Base-by-base conservation (phyloP, 2,888 invertebrate genomes). In the Oxystoma pomonae region DNA sequence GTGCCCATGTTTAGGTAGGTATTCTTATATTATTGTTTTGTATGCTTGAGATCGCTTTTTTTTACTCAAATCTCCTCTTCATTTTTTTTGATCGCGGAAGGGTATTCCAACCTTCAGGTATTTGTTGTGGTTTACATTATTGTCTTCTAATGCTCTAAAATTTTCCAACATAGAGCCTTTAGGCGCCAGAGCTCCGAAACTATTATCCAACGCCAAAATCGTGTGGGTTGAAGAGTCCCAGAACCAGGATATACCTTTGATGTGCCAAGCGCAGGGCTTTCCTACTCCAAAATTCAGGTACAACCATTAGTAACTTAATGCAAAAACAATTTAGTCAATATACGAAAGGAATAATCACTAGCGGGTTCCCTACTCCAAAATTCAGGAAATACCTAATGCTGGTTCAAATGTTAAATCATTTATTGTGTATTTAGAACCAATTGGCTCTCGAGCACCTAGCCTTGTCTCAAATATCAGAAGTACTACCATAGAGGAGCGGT, bases 231-330 rank as follows among this genome's bases (percentile, higher is more conserved):
- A 78, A 49, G 76, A 75, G 55, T 69, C 67, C 21, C 55, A 63
- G 53, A 62, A 60, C 5, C 58, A 65, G 17, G 68, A 69, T 60
- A 64, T 73, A 20, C 68, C 71, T n/a, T 73, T 85, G 52, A 73
- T 82, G 60, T 85, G 85, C 71, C 83, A 83, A 69, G 84, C 84
- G 20, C 85, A 85, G 78, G 85, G 84, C 69, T 85, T 80, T 70
- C 85, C 85, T 35, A 78, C 83, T 61, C 85, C 86, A 66, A 72
- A 78, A 70, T 84, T 84, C 81, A 84, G 84, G 85, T 84, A 83
- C 76, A 7, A 53, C 7, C 19, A 35, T 65, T 58, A 50, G 12
- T 20, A 56, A 56, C 63, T n/a, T 59, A 50, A 12, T 50, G 9
- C 50, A 12, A 50, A 12, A 50, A 50, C 50, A n/a, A 12, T 53